These are phyloP conservation scores for Theropithecus gelada DNA, from an alignment of 2,113 vertebrate genomes.

Conservation along the genomic window DNA sequence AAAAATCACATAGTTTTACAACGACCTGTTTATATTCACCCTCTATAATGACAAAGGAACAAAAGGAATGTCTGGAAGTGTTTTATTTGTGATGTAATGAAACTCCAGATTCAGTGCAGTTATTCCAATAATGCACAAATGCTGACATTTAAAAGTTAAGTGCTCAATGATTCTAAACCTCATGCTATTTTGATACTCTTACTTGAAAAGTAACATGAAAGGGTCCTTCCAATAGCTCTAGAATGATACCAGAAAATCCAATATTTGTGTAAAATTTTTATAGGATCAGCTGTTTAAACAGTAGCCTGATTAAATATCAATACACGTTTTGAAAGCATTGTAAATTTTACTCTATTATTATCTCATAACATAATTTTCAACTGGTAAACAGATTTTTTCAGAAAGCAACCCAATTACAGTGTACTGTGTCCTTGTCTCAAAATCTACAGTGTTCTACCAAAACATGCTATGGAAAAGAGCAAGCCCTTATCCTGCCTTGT, in stretches of 20 bases:
- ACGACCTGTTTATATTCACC: background rate
- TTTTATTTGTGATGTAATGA: conserved; percentile 21
- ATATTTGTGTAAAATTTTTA: conserved; percentile 72
- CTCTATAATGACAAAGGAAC: background rate
- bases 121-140: conserved; percentile 54
- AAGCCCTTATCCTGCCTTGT: conserved; percentile 26
- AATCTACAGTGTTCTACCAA: background rate
- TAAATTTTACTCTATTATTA: conserved; percentile 68
- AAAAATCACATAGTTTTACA: background rate
- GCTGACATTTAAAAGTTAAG: conserved; percentile 53
- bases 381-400: conserved; percentile 56
- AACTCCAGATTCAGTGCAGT: conserved; percentile 40
- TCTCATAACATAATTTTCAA: conserved; percentile 71
- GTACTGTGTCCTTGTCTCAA: conserved; percentile 27
- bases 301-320: conserved; percentile 77
- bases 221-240: conserved; percentile 45
- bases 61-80: background rate
- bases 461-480: conserved; percentile 38
- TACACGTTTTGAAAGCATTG: conserved; percentile 74
- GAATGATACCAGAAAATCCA: conserved; percentile 64
- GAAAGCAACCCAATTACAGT: conserved; percentile 69
- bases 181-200: conserved; percentile 41
- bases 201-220: conserved; percentile 48
- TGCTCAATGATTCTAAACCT: conserved; percentile 56
- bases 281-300: conserved; percentile 72